Evolutionary conservation across 2,113 vertebrate species (phyloP).

Genomic region (Pantherophis guttatus): DNA sequence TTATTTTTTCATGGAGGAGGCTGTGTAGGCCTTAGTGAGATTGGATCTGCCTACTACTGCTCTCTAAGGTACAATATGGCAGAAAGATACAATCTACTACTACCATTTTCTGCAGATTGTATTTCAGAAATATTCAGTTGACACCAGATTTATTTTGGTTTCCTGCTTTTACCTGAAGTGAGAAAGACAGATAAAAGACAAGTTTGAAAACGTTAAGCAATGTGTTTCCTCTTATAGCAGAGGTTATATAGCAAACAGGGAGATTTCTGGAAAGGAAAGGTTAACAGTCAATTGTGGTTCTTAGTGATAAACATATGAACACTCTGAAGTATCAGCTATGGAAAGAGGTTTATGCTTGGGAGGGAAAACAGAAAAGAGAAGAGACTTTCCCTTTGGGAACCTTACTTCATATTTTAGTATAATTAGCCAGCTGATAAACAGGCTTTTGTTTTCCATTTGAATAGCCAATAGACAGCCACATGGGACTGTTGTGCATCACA

Average conservation of each 20-base stretch:
- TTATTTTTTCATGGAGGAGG: not conserved
- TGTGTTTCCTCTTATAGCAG: not conserved
- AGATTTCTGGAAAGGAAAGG: conserved; percentile 15
- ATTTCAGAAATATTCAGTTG: conserved; percentile 16
- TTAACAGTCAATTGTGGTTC: conserved; percentile 30
- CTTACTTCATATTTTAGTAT: conserved; percentile 52
- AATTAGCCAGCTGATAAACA: conserved; percentile 57
- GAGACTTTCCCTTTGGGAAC: conserved; percentile 33
- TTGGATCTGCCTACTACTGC: not conserved
- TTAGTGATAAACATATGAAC: conserved; percentile 29
- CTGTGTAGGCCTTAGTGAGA: not conserved
- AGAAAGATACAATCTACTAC: not conserved
- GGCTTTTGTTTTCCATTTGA: conserved; percentile 59
- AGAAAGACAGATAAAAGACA: conserved; percentile 26
- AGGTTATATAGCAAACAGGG: not conserved
- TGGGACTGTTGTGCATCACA: conserved; percentile 53
- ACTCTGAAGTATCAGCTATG: conserved; percentile 6
- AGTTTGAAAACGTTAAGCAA: conserved; percentile 35
- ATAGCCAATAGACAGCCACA: conserved; percentile 43
- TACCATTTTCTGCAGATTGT: not conserved
- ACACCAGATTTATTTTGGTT: not conserved
- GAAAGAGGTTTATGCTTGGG: conserved; percentile 35
- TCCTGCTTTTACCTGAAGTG: conserved; percentile 34
- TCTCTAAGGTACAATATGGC: not conserved
- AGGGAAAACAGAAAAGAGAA: conserved; percentile 46